A percentile compares a stretch with the other conserved stretches of the same genome.
phyloP scores from a whole-genome alignment of 2,888 invertebrate genomes.

The Papilio protenor region DNA sequence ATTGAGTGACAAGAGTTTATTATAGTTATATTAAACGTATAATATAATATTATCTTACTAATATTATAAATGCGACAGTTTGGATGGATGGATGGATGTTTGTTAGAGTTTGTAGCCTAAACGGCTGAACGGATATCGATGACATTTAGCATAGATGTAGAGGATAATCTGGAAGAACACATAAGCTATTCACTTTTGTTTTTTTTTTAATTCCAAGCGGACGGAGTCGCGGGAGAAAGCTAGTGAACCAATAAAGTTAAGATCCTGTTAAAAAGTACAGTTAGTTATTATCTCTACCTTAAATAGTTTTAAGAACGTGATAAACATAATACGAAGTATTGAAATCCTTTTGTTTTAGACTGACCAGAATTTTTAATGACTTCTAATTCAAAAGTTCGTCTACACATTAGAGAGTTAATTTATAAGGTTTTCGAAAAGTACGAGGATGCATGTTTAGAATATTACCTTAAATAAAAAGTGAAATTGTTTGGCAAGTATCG shows the following conservation, averaged over 20 bases:
- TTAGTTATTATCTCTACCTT: not conserved
- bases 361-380: constrained; percentile 27
- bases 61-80: too few species aligned
- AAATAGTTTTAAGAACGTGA: not conserved
- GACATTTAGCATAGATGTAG: too few species aligned
- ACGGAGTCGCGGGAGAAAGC: too few species aligned
- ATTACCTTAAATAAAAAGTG: constrained; percentile 53
- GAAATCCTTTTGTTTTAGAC: not conserved
- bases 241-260: not conserved
- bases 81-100: too few species aligned
- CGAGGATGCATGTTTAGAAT: constrained; percentile 59
- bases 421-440: constrained; percentile 53
- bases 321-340: not conserved
- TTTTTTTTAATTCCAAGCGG: too few species aligned
- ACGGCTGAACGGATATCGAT: too few species aligned
- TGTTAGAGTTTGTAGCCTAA: too few species aligned
- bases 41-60: too few species aligned
- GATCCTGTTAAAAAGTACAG: not conserved
- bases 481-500: constrained; percentile 43
- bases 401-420: constrained; percentile 54
- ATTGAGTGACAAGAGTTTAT: not conserved
- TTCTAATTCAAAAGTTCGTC: constrained; percentile 31
- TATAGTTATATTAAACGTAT: too few species aligned
- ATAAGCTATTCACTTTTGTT: too few species aligned
- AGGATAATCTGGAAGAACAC: too few species aligned